phyloP scores from a whole-genome alignment of 2,888 invertebrate genomes.

The Iphiclides podalirius region DNA sequence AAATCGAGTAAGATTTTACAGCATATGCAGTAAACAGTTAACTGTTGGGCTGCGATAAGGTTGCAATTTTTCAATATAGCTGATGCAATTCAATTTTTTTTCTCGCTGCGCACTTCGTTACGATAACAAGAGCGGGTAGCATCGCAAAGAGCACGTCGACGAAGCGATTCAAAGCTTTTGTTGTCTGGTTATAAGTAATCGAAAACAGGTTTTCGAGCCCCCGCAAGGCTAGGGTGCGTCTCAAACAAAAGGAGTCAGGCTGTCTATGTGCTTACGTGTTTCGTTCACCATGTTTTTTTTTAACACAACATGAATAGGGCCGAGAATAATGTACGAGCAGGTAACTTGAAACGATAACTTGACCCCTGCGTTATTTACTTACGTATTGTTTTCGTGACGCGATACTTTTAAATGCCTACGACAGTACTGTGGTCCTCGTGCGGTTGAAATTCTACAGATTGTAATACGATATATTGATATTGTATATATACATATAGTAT shows the following conservation, averaged over 20 bases:
- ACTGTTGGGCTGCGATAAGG: no score
- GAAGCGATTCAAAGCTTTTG: conserved; percentile 42
- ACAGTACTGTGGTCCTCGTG: not conserved
- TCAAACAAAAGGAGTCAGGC: conserved; percentile 47
- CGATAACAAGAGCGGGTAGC: conserved; percentile 29
- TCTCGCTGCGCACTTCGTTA: conserved; percentile 5
- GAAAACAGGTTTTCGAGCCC: conserved; percentile 57
- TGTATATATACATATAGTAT: no score
- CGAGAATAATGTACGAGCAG: conserved; percentile 50
- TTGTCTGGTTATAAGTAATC: conserved; percentile 43
- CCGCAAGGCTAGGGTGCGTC: conserved; percentile 45
- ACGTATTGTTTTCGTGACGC: conserved; percentile 41
- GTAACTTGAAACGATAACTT: conserved; percentile 53
- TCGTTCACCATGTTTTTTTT: conserved; percentile 51
- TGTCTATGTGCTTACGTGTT: conserved; percentile 35
- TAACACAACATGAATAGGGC: conserved; percentile 48
- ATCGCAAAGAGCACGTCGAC: conserved; percentile 26
- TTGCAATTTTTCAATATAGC: no score
- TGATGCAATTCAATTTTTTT: no score
- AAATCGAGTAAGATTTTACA: no score
- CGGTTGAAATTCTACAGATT: not conserved
- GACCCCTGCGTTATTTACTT: conserved; percentile 45
- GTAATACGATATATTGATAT: not conserved
- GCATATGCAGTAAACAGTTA: no score
- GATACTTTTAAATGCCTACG: conserved; percentile 38